Evolutionary conservation across 1,140 invertebrate genomes (phyloP), one percentile per base, ranked within the genome.

Genomic region (Neodiprion virginianus): DNA sequence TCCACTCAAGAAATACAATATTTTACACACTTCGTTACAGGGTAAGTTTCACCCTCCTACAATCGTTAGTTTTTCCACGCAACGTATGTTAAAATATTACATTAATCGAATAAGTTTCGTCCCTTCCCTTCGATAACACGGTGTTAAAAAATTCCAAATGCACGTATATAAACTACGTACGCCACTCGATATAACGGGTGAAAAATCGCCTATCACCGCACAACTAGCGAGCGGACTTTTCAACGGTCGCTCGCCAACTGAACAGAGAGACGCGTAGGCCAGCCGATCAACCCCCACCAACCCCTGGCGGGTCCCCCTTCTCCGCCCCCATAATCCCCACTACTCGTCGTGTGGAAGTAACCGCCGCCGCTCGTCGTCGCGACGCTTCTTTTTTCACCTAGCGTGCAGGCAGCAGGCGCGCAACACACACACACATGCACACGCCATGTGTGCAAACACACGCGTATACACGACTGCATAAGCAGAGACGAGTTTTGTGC

Each of bases 171-270:
- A 40, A 40, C 17, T 21, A 40, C 28, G 28, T 40, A 40, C 28
- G 28, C 1, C 28, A 40, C 28, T 40, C 28, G 1, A 40, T 40
- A 40, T 40, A 40, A 40, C 5, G 28, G 28, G 28, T 40, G 28
- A 40, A 40, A 40, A 40, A 40, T 40, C 28, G 28, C 28, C 28
- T 40, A 40, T 40, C 28, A 40, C 28, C 28, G 4, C 68, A 28
- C 23, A 69, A 50, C 47, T n/a, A 10, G 48, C 70, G 70, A 48
- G 78, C 83, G 80, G 83, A 82, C 82, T 80, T 78, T 75, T 85
- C 86, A 83, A 87, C 86, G 84, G 85, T 85, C 86, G 86, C 87
- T 85, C 87, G 84, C 83, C 85, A 87, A 88, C 87, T 88, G 86
- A 88, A 81, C 82, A 79, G 82, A 79, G 80, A 81, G 80, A 84